Percentiles rank a stretch among this genome's conserved stretches.
Conservation (phyloP, 2,113 vertebrate species). For the Pitta sordida region DNA sequence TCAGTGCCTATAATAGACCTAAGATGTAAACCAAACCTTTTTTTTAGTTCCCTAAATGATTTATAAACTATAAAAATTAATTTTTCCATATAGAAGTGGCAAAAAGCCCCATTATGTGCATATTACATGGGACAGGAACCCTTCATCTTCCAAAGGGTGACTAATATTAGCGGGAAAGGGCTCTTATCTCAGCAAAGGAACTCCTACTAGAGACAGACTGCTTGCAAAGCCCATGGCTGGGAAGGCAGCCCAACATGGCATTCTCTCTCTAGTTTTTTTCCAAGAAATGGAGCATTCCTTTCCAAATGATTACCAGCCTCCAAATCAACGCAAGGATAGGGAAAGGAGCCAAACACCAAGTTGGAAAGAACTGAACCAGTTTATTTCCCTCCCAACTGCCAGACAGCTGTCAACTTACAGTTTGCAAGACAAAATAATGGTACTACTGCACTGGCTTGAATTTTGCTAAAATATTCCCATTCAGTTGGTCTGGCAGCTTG, state of each 20-base stretch:
- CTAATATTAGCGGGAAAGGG: background rate
- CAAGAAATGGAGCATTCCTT: background rate
- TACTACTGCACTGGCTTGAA: background rate
- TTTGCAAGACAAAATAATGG: background rate
- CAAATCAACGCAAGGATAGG: background rate
- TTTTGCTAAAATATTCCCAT: background rate
- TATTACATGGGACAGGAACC: background rate
- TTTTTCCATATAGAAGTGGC: background rate
- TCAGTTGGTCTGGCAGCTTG: background rate
- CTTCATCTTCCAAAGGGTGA: background rate
- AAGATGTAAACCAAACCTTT: background rate
- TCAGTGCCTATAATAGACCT: background rate
- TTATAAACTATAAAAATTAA: background rate
- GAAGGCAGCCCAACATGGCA: background rate
- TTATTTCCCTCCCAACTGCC: background rate
- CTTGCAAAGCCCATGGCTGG: background rate
- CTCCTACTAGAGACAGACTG: background rate
- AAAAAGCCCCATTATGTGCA: background rate
- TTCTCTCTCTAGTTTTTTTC: background rate
- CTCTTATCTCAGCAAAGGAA: background rate
- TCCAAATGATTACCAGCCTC: background rate
- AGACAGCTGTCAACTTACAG: background rate
- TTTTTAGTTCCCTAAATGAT: background rate
- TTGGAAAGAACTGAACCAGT: background rate
- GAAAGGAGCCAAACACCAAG: constrained; percentile 5